Conservation (phyloP, 1,140 invertebrate genomes). For the Drosophila mayri region DNA sequence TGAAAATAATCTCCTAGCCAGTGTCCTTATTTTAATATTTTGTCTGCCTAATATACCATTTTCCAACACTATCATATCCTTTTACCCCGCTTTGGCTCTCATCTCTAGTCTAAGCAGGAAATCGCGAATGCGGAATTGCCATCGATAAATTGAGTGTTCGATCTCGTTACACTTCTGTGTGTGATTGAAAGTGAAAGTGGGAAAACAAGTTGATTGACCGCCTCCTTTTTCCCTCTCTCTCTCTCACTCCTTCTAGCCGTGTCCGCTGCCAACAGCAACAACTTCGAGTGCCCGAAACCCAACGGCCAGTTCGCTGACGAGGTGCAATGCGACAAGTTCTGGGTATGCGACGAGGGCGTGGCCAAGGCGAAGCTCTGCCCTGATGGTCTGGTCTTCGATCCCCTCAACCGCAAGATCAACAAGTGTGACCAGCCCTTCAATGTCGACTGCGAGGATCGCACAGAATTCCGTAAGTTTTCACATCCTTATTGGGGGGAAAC, state of each 20-base stretch:
- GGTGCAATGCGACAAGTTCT: conserved; percentile 94
- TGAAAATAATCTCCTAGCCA: not conserved
- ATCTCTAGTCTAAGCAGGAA: conserved; percentile 28
- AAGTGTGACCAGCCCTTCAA: conserved; percentile 96
- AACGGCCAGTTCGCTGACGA: conserved; percentile 92
- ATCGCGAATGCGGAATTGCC: conserved; percentile 31
- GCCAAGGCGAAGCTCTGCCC: conserved; percentile 92
- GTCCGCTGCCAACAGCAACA: conserved; percentile 65
- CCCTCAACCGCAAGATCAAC: conserved; percentile 92
- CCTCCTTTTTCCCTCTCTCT: conserved; percentile 8
- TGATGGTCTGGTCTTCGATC: conserved; percentile 95
- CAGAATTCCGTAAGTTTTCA: conserved; percentile 92
- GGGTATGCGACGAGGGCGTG: conserved; percentile 91
- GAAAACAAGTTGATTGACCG: conserved; percentile 42
- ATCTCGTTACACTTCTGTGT: conserved; percentile 49
- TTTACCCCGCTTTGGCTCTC: not conserved
- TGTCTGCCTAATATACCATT: not conserved
- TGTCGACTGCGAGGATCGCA: conserved; percentile 93
- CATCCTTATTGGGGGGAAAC: not conserved
- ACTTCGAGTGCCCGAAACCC: conserved; percentile 91
- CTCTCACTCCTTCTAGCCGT: conserved; percentile 85
- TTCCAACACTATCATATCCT: not conserved
- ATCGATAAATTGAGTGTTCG: conserved; percentile 25
- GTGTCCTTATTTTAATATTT: not conserved
- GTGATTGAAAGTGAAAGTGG: conserved; percentile 52